Evolutionary conservation across 2,888 invertebrate genomes (phyloP).

Genomic region (Reticulitermes lucifugus): DNA sequence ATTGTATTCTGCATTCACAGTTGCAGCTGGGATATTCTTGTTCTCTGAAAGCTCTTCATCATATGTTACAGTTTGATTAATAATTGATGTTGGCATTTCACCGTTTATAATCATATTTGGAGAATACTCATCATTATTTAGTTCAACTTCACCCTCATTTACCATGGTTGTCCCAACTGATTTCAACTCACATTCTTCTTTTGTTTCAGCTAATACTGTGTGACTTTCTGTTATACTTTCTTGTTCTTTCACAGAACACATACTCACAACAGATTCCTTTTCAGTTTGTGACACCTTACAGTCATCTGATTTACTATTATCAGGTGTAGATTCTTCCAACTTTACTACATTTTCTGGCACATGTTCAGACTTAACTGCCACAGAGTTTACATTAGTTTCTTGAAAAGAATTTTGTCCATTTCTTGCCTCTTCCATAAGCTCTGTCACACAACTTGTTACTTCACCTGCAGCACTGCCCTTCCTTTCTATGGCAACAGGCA

Average conservation of each 20-base stretch:
- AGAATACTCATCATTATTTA: background rate
- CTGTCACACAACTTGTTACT: background rate
- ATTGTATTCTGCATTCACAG: background rate
- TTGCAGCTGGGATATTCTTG: background rate
- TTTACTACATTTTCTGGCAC: background rate
- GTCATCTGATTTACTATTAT: background rate
- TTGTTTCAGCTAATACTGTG: background rate
- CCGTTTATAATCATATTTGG: background rate
- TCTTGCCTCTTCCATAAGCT: background rate
- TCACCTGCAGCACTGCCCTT: background rate
- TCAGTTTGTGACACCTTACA: background rate
- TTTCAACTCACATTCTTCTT: background rate
- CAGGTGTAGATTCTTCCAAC: background rate
- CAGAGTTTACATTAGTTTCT: too few relatives aligned
- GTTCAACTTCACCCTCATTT: background rate
- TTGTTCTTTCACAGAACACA: background rate
- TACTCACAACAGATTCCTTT: background rate
- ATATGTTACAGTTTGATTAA: background rate
- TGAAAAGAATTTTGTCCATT: background rate
- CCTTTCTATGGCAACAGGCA: background rate
- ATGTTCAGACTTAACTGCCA: background rate
- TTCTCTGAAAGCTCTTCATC: background rate
- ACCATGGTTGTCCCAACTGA: background rate
- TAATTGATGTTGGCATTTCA: background rate
- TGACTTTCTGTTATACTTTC: background rate